A percentile compares a stretch with the other conserved stretches of the same genome.
Conservation (phyloP, 2,113 vertebrate genomes). For the Talpa occidentalis region DNA sequence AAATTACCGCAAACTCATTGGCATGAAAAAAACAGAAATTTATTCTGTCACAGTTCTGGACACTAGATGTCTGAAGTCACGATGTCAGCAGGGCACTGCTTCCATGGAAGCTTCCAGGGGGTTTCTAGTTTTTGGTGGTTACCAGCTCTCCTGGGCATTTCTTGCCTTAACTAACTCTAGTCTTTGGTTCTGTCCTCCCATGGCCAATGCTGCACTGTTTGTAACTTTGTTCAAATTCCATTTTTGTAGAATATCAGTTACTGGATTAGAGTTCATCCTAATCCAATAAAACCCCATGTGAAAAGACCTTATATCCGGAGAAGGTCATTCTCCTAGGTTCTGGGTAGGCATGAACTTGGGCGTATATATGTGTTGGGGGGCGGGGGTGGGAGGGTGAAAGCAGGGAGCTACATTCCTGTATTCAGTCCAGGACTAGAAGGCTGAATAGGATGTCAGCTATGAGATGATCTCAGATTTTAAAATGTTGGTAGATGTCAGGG, state of each 20-base stretch:
- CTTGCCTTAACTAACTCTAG: no score
- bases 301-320: conserved; percentile 29
- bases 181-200: not conserved
- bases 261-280: not conserved
- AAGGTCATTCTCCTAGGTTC: not conserved
- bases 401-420: not conserved
- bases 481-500: not conserved
- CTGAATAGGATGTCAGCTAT: not conserved
- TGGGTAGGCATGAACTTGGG: not conserved
- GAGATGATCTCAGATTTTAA: not conserved
- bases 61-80: not conserved
- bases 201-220: not conserved
- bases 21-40: not conserved
- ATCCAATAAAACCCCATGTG: not conserved
- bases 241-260: not conserved
- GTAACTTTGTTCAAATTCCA: not conserved
- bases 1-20: not conserved
- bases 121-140: not conserved
- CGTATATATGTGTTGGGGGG: not conserved
- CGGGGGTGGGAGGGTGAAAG: no score
- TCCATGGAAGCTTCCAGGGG: not conserved
- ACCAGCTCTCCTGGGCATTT: not conserved
- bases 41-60: not conserved
- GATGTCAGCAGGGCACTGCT: not conserved
- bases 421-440: not conserved